Percentiles rank a stretch among this genome's conserved stretches.
phyloP scores from a whole-genome alignment of 1,140 invertebrate species.

The Goniozus legneri region DNA sequence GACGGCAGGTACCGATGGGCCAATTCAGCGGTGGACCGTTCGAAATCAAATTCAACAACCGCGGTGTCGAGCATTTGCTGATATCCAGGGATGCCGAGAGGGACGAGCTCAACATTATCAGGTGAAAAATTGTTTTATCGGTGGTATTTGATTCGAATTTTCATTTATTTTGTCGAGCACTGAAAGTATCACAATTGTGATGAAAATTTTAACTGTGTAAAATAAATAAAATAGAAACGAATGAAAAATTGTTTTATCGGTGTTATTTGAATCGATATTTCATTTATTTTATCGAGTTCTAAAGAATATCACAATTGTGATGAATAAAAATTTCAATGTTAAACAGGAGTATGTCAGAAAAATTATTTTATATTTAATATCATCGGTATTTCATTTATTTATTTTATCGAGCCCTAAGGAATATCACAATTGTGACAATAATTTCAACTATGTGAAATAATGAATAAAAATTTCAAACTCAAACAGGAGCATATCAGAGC shows the following conservation, averaged over 20 bases:
- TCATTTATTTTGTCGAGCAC: too few relatives aligned
- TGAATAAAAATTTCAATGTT: too few relatives aligned
- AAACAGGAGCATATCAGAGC: conserved; percentile 15
- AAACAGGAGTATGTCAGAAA: too few relatives aligned
- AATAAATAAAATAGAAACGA: not conserved
- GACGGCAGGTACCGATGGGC: conserved; percentile 9
- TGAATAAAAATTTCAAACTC: too few relatives aligned
- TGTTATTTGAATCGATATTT: too few relatives aligned
- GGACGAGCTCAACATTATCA: conserved; percentile 23
- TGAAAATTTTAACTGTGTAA: not conserved
- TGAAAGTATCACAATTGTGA: not conserved
- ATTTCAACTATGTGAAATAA: not conserved
- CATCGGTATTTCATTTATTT: too few relatives aligned
- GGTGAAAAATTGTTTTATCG: conserved; percentile 4
- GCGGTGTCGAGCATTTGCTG: conserved; percentile 15
- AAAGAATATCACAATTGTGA: too few relatives aligned
- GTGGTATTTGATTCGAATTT: too few relatives aligned
- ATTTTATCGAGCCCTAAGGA: too few relatives aligned
- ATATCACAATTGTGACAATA: not conserved
- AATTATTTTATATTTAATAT: too few relatives aligned
- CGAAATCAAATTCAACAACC: conserved; percentile 23
- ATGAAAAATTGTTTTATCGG: not conserved
- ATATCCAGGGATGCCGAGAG: conserved; percentile 15
- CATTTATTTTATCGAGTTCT: too few relatives aligned
- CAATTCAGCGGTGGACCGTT: conserved; percentile 16